A percentile compares a stretch with the other conserved stretches of the same genome.
phyloP scores from a whole-genome alignment of 2,797 vertebrate genomes.

The Telmatherina bonti region DNA sequence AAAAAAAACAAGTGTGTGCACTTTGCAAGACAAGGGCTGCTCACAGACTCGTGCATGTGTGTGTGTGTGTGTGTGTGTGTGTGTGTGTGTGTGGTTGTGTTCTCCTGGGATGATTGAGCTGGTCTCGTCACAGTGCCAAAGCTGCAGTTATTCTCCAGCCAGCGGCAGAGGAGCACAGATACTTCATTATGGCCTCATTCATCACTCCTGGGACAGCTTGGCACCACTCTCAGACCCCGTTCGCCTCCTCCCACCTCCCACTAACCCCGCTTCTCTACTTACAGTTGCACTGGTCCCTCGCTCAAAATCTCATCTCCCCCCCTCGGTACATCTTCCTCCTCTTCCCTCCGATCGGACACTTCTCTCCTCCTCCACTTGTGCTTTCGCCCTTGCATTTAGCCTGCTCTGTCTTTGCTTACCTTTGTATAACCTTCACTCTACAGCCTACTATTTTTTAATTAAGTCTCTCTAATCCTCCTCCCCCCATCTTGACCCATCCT shows the following conservation, averaged over 20 bases:
- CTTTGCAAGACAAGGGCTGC: constrained; percentile 25
- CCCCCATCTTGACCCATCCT: constrained; percentile 47
- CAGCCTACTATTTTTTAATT: constrained; percentile 59
- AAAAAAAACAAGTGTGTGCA: constrained; percentile 27
- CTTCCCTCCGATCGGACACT: constrained; percentile 28
- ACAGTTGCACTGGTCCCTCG: constrained; percentile 35
- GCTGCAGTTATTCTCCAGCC: constrained; percentile 71
- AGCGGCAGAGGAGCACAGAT: constrained; percentile 71
- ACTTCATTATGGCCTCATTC: constrained; percentile 84
- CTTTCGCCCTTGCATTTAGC: constrained; percentile 6
- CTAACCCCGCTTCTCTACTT: constrained; percentile 52
- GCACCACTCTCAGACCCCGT: constrained; percentile 54
- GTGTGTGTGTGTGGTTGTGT: constrained; percentile 15
- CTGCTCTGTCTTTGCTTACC: constrained; percentile 39
- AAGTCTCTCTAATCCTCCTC: constrained; percentile 60
- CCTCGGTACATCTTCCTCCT: constrained; percentile 18
- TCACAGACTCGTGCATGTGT: constrained; percentile 29
- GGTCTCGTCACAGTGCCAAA: constrained; percentile 62
- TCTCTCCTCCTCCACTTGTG: constrained; percentile 21
- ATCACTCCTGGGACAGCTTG: constrained; percentile 79
- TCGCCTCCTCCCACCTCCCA: constrained; percentile 46
- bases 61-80: constrained; percentile 5
- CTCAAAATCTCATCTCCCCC: constrained; percentile 41
- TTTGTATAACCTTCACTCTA: constrained; percentile 52
- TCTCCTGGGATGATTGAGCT: constrained; percentile 61